These are phyloP conservation scores for Barbus barbus DNA, from an alignment of 2,113 vertebrate genomes.

Conservation along the genomic window DNA sequence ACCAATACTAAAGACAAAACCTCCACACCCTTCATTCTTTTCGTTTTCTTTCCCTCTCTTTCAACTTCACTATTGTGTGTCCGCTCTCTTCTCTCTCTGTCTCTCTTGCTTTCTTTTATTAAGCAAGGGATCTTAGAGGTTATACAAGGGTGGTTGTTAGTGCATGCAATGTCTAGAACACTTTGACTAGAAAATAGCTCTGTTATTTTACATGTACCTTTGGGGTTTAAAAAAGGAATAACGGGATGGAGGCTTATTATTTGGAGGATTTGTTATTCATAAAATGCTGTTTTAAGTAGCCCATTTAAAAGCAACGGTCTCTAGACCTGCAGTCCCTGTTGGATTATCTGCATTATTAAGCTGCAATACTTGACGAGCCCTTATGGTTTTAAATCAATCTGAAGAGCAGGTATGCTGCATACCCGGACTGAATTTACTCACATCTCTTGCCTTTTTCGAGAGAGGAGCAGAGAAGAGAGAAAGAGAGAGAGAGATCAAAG, in stretches of 20 bases:
- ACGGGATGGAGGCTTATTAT: slow-evolving; percentile 38
- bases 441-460: not conserved
- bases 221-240: slow-evolving; percentile 41
- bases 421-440: slow-evolving; percentile 23
- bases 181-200: slow-evolving; percentile 40
- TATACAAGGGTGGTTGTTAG: slow-evolving; percentile 34
- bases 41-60: not conserved
- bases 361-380: slow-evolving; percentile 13
- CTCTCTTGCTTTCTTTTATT: not conserved
- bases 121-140: slow-evolving; percentile 19
- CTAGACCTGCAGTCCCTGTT: slow-evolving; percentile 26
- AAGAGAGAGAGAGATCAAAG: slow-evolving; percentile 16
- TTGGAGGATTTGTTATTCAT: slow-evolving; percentile 42
- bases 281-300: slow-evolving; percentile 44
- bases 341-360: slow-evolving; percentile 39
- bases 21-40: not conserved
- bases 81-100: not conserved
- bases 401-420: slow-evolving; percentile 37
- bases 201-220: slow-evolving; percentile 16
- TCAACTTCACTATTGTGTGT: not conserved
- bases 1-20: not conserved
- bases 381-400: slow-evolving; percentile 31
- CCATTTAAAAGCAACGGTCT: slow-evolving; percentile 40
- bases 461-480: not conserved
- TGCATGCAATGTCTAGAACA: not conserved